Percentiles rank a stretch among this genome's conserved stretches.
phyloP scores from a whole-genome alignment of 2,797 vertebrate species.

The Capromys pilorides region DNA sequence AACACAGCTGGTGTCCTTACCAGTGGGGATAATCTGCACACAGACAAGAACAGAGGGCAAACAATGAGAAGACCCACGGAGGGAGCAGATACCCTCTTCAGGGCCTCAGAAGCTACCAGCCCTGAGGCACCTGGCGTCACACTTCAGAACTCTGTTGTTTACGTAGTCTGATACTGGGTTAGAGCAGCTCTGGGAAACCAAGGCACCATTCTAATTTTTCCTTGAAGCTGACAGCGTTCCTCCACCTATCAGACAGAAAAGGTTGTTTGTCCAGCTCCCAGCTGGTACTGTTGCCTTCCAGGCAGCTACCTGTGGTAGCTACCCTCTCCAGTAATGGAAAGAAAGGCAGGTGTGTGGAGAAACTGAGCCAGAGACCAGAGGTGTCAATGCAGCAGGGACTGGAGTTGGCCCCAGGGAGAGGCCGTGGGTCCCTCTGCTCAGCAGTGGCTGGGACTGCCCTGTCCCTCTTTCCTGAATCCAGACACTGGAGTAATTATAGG shows the following conservation, averaged over 20 bases:
- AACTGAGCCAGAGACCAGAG: not conserved
- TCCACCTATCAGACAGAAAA: not conserved
- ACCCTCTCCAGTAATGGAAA: not conserved
- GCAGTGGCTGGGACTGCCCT: not conserved
- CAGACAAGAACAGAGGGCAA: not conserved
- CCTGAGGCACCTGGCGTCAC: not conserved
- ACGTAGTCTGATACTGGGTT: not conserved
- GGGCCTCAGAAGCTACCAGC: not conserved
- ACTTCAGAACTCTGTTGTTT: not conserved
- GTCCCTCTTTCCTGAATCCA: not conserved
- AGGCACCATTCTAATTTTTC: not conserved
- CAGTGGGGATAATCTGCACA: not conserved
- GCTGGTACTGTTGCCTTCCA: not conserved
- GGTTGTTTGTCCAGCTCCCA: not conserved
- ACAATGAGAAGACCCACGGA: not conserved
- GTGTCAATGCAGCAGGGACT: not conserved
- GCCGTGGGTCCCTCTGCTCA: fast-evolving
- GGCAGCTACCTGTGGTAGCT: too few species aligned
- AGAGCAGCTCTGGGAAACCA: not conserved
- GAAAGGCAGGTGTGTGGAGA: not conserved
- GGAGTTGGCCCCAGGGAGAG: not conserved
- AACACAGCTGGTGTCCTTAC: not conserved
- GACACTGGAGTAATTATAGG: not conserved
- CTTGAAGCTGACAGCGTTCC: not conserved
- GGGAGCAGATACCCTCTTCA: not conserved